These are phyloP conservation scores for Leptopilina syphax DNA, from an alignment of 2,888 invertebrate species.

Conservation along the genomic window DNA sequence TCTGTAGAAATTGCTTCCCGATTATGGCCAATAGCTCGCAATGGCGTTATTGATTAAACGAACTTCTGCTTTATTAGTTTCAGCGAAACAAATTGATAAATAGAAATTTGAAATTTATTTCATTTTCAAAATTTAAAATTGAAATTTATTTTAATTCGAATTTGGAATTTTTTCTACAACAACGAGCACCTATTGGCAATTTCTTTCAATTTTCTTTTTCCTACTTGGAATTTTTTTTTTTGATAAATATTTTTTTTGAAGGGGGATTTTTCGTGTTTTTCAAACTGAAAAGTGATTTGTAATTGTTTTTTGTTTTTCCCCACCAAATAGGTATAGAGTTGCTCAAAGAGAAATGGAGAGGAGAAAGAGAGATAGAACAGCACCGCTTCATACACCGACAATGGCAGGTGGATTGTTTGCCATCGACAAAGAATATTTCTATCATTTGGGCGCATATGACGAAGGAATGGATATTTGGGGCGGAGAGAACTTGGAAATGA, in stretches of 20 bases:
- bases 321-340: constrained; percentile 90
- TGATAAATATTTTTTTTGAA: not conserved
- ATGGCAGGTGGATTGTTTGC: constrained; percentile 99
- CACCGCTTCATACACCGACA: constrained; percentile 95
- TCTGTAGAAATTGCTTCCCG: not conserved
- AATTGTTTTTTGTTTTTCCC: constrained; percentile 11
- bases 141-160: too few species aligned
- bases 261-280: not conserved
- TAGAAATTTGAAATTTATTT: too few species aligned
- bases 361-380: constrained; percentile 93
- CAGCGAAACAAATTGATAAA: not conserved
- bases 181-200: not conserved
- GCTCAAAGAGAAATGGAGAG: constrained; percentile 98
- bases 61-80: constrained; percentile 2
- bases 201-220: not conserved
- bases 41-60: constrained; percentile 28
- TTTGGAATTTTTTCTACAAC: too few species aligned
- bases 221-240: not conserved
- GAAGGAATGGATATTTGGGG: constrained; percentile 99
- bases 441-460: constrained; percentile 98
- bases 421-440: constrained; percentile 97
- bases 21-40: not conserved
- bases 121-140: too few species aligned
- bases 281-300: not conserved
- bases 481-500: constrained; percentile 96